A percentile compares a stretch with the other conserved stretches of the same genome.
Evolutionary conservation across 2,797 vertebrate species (phyloP).

Genomic region (Otolemur crassicaudatus): DNA sequence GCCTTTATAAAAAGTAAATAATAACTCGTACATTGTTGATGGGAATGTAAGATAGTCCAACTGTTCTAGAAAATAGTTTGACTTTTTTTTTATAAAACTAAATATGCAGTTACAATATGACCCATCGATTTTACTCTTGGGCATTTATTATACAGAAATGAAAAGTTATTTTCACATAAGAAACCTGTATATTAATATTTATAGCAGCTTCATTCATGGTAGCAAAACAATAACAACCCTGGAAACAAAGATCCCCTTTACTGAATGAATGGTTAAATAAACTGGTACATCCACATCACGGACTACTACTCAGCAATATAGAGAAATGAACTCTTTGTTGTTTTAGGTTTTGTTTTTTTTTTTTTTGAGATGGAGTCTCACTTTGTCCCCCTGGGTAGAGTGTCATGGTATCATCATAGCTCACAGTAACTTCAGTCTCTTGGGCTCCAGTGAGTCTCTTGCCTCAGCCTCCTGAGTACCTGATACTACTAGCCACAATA

Average conservation of each 20-base stretch:
- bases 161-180: constrained; percentile 49
- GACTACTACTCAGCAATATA: not conserved
- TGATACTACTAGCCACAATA: too few relatives aligned
- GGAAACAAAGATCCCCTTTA: constrained; percentile 8
- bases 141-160: constrained; percentile 7
- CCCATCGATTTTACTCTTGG: not conserved
- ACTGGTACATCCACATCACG: not conserved
- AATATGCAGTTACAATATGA: constrained; percentile 10
- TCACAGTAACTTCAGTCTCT: too few relatives aligned
- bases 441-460: too few relatives aligned
- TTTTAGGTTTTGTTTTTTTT: too few relatives aligned
- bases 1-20: constrained; percentile 35
- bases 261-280: constrained; percentile 34
- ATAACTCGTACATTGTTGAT: not conserved
- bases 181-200: not conserved
- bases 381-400: too few relatives aligned
- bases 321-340: not conserved
- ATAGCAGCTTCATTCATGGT: not conserved
- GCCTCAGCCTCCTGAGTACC: too few relatives aligned
- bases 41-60: not conserved
- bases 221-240: not conserved
- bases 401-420: too few relatives aligned
- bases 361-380: too few relatives aligned
- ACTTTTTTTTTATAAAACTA: constrained; percentile 22
- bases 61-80: not conserved